phyloP scores from a whole-genome alignment of 2,797 vertebrate genomes.

The Fringilla coelebs region DNA sequence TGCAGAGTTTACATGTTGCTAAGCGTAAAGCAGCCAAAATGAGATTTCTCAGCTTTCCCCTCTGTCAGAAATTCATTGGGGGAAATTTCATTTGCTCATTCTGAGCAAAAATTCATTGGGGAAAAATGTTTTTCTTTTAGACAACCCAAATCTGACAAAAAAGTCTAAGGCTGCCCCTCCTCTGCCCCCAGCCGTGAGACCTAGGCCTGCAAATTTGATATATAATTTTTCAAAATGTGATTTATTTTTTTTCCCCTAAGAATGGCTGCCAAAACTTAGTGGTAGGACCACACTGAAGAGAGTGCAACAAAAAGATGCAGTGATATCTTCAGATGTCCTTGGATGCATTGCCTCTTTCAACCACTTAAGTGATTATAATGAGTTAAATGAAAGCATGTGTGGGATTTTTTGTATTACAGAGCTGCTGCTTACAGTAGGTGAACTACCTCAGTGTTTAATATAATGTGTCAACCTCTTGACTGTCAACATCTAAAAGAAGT shows the following conservation, averaged over 20 bases:
- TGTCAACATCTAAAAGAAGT: neutral
- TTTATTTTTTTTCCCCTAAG: neutral
- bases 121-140: neutral
- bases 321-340: neutral
- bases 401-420: neutral
- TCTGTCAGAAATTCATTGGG: neutral
- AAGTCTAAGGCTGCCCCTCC: neutral
- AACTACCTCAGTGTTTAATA: neutral
- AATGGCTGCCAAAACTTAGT: neutral
- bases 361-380: neutral
- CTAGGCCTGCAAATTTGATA: neutral
- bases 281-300: slow-evolving; percentile 33
- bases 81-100: neutral
- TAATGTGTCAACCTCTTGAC: neutral
- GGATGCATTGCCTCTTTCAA: neutral
- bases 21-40: fast-evolving
- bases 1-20: fast-evolving
- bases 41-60: neutral
- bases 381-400: neutral
- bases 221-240: neutral
- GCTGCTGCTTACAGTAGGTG: neutral
- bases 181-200: slow-evolving; percentile 9
- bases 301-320: neutral
- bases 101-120: neutral
- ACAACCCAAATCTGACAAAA: neutral